Percentiles rank a stretch among this genome's conserved stretches.
phyloP scores from a whole-genome alignment of 2,113 vertebrate species.

The Eulemur rufifrons region DNA sequence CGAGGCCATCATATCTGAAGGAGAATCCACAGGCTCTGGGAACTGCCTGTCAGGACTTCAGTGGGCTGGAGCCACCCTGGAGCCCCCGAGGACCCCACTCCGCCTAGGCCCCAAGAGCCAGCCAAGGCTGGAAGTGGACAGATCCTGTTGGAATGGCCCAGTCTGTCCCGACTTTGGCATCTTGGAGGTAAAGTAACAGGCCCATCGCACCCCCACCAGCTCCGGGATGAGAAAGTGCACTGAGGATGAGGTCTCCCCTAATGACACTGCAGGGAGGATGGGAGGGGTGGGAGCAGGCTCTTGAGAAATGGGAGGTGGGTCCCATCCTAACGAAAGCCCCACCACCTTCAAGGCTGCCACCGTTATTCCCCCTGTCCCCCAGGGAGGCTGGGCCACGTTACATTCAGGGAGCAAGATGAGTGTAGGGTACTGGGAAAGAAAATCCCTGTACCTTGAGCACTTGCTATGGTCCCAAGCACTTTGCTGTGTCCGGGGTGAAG shows the following conservation, averaged over 20 bases:
- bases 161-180: not conserved
- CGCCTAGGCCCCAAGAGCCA: not conserved
- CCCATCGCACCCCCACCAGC: not conserved
- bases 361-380: not conserved
- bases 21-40: not conserved
- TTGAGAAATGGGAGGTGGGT: not conserved
- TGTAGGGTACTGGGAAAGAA: not conserved
- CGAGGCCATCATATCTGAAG: constrained; percentile 41
- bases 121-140: not conserved
- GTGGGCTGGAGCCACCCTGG: not conserved
- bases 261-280: not conserved
- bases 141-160: not conserved
- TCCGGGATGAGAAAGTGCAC: not conserved
- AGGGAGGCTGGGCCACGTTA: not conserved
- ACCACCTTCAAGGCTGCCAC: not conserved
- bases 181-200: not conserved
- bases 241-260: not conserved
- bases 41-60: not conserved
- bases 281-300: not conserved
- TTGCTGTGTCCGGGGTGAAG: not conserved
- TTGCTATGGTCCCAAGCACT: not conserved
- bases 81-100: not conserved
- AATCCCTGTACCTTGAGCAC: not conserved
- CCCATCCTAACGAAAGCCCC: not conserved
- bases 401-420: not conserved